A percentile compares a stretch with the other conserved stretches of the same genome.
phyloP scores from a whole-genome alignment of 2,888 invertebrate genomes.

The Leptinotarsa rubiginosa region DNA sequence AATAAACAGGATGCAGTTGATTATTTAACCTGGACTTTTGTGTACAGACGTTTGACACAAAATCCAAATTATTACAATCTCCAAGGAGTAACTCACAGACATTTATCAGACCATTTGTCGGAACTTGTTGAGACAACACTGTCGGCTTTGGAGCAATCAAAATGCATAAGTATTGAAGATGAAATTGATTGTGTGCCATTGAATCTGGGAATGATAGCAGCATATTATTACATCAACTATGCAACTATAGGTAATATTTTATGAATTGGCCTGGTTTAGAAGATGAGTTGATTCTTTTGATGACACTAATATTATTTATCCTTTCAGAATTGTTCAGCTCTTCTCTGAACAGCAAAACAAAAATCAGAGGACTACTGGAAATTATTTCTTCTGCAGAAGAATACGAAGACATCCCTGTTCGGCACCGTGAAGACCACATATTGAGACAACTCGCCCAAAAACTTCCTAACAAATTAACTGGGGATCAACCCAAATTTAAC shows the following conservation, averaged over 20 bases:
- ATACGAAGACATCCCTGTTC: constrained; percentile 92
- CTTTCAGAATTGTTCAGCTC: constrained; percentile 94
- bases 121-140: constrained; percentile 97
- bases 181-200: constrained; percentile 97
- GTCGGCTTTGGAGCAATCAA: constrained; percentile 93
- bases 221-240: constrained; percentile 99
- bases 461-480: constrained; percentile 73
- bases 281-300: no score
- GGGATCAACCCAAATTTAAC: constrained; percentile 83
- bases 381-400: constrained; percentile 98
- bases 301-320: not conserved
- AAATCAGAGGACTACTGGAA: constrained; percentile 95
- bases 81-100: constrained; percentile 95
- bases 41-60: constrained; percentile 96
- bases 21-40: constrained; percentile 98
- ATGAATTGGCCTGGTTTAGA: no score
- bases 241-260: constrained; percentile 87
- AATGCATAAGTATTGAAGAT: constrained; percentile 97
- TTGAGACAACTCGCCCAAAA: constrained; percentile 72
- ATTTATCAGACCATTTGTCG: constrained; percentile 97
- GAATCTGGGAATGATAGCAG: constrained; percentile 99
- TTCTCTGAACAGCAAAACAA: constrained; percentile 96
- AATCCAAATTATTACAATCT: constrained; percentile 99
- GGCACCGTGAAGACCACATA: constrained; percentile 94
- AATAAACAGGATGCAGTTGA: constrained; percentile 99